Base-by-base conservation (phyloP, 2,888 invertebrate species). In the Protodeltote pygarga region DNA sequence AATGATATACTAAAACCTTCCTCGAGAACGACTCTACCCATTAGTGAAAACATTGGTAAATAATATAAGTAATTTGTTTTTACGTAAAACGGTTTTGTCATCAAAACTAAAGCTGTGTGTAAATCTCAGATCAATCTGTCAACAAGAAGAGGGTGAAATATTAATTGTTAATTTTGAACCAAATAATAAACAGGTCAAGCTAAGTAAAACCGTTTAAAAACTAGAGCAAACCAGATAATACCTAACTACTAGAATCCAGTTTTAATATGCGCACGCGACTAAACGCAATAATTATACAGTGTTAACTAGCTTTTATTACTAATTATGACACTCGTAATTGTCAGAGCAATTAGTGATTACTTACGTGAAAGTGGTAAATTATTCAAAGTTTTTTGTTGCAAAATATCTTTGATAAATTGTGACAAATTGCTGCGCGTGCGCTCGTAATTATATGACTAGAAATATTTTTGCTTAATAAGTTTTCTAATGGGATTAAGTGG, bases 311-410 rank as follows among this genome's bases (percentile, higher is more conserved):
- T 39, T 65, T 65, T 65, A 65, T 66, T 39, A 68, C 63, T 59
- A 72, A 73, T 71, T 72, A 69, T 64, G 60, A 61, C 63, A 68
- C 52, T 42, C 31, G 54, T 59, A 69, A 70, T 63, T 66, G 35
- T 62, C 55, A 58, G 41, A 34, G 40, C 61, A 61, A 64, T 61
- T 44, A 61, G 39, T 14, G 32, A 42, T 47, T 23, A 37, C 37
- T 54, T 41, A 55, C 28, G 29, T 51, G 51, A 71, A 65, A 53
- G 48, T 39, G 38, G 45, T 40, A 37, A 23, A 49, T 16, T 9
- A 38, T 68, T 48, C 24, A 15, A 42, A 45, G n/a, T 20, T 41
- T 61, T 57, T 66, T 61, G 39, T 20, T 1, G 11, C 3, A 6
- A 44, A 40, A 51, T 39, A 16, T 41, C 45, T 51, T 25, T 61